Conservation (phyloP, 1,140 invertebrate genomes). For the Leptinotarsa defecta region DNA sequence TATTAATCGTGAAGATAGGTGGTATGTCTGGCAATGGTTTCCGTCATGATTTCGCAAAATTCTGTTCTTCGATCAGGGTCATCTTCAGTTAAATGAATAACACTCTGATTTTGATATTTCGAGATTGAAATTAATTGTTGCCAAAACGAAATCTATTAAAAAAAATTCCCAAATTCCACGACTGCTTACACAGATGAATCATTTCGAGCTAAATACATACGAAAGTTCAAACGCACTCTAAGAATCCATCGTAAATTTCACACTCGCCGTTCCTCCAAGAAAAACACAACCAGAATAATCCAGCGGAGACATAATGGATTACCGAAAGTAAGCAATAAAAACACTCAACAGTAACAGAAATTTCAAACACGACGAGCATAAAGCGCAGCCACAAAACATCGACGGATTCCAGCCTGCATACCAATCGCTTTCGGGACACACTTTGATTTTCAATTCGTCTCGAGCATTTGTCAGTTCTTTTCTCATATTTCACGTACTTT, state of each 20-base stretch:
- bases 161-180: too few species aligned
- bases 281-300: not conserved
- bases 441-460: not conserved
- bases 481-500: not conserved
- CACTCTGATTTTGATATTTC: too few species aligned
- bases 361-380: slow-evolving; percentile 2
- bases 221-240: too few species aligned
- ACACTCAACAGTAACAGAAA: slow-evolving; percentile 3
- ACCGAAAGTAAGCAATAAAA: not conserved
- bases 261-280: not conserved
- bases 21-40: too few species aligned
- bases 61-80: too few species aligned
- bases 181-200: too few species aligned
- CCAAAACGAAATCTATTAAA: too few species aligned
- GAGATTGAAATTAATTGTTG: too few species aligned
- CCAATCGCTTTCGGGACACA: not conserved
- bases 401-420: not conserved
- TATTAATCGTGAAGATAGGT: too few species aligned
- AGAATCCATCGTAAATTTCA: slow-evolving; percentile 11
- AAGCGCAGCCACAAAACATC: not conserved
- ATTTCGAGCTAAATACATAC: too few species aligned
- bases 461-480: not conserved
- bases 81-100: too few species aligned
- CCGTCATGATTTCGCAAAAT: too few species aligned
- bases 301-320: not conserved